Percentiles rank a stretch among this genome's conserved stretches.
Evolutionary conservation across 2,888 invertebrate species (phyloP).

Genomic region (Cepaea hortensis): DNA sequence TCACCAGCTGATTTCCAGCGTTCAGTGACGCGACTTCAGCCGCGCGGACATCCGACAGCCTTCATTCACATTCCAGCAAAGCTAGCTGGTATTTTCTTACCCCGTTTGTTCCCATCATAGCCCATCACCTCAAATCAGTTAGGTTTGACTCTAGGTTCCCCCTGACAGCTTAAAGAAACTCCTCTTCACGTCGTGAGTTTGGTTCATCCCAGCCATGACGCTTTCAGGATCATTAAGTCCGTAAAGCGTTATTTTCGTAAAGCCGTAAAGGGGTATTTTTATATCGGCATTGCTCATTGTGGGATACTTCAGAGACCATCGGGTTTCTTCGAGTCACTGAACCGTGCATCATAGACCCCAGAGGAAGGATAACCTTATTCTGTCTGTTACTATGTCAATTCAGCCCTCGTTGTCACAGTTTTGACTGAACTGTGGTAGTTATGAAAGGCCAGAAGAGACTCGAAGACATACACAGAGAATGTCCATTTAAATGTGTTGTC

Average conservation of each 20-base stretch:
- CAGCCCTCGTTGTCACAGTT: neutral
- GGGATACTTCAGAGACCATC: constrained; percentile 21
- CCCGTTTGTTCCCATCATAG: neutral
- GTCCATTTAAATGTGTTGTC: neutral
- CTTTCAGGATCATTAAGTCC: constrained; percentile 41
- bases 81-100: neutral
- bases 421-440: neutral
- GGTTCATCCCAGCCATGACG: constrained; percentile 6
- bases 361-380: neutral
- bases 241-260: constrained; percentile 32
- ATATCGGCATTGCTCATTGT: constrained; percentile 8
- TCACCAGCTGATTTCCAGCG: neutral
- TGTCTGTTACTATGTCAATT: constrained; percentile 22
- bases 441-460: neutral
- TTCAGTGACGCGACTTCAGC: neutral
- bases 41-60: neutral
- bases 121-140: constrained; percentile 31
- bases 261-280: constrained; percentile 32
- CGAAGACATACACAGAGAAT: neutral
- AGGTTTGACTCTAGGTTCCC: neutral
- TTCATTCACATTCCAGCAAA: neutral
- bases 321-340: constrained; percentile 19
- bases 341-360: neutral
- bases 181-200: constrained; percentile 11
- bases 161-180: constrained; percentile 20